A percentile compares a stretch with the other conserved stretches of the same genome.
phyloP scores from a whole-genome alignment of 2,888 invertebrate species.

The Phragmatobia fuliginosa region DNA sequence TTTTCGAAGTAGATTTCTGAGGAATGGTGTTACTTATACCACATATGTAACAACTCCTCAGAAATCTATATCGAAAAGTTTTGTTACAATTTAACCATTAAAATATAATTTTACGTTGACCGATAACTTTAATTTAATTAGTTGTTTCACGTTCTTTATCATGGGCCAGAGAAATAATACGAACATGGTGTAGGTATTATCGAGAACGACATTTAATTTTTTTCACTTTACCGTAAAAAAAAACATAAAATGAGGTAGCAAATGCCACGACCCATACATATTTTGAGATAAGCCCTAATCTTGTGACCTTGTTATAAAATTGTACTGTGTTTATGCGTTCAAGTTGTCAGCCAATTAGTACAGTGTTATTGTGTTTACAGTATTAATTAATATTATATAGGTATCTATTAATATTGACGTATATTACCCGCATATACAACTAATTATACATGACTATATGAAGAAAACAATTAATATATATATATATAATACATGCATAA shows the following conservation, averaged over 20 bases:
- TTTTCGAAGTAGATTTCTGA: too few relatives aligned
- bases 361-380: conserved; percentile 42
- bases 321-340: conserved; percentile 46
- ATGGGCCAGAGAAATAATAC: conserved; percentile 28
- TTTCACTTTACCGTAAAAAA: conserved; percentile 43
- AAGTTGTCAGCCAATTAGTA: conserved; percentile 48
- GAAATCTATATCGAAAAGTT: conserved; percentile 20
- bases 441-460: conserved; percentile 21
- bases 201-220: conserved; percentile 32
- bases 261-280: conserved; percentile 42
- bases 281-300: conserved; percentile 52
- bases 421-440: conserved; percentile 13
- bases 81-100: conserved; percentile 38
- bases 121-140: conserved; percentile 45
- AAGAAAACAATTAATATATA: conserved; percentile 24
- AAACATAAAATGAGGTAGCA: conserved; percentile 46
- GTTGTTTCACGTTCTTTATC: conserved; percentile 38
- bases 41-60: background rate
- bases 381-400: conserved; percentile 50
- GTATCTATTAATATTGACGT: conserved; percentile 36
- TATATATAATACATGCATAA: conserved; percentile 25
- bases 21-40: too few relatives aligned
- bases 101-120: conserved; percentile 47
- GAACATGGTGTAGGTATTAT: conserved; percentile 28
- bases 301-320: conserved; percentile 52